Conservation (phyloP, 2,888 invertebrate genomes). For the Dryobota labecula region DNA sequence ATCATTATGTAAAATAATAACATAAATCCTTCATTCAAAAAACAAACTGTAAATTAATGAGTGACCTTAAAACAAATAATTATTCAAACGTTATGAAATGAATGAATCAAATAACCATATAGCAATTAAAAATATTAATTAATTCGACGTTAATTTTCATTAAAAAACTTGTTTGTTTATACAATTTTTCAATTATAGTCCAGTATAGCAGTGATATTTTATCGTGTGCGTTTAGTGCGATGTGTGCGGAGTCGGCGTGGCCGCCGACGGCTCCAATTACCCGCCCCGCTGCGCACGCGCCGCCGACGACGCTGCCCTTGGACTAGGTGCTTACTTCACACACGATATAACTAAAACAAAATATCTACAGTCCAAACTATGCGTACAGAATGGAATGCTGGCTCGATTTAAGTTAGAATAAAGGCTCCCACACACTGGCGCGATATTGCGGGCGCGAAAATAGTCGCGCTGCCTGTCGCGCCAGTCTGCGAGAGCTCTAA, state of each 20-base stretch:
- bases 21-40: slow-evolving; percentile 35
- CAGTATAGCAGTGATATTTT: slow-evolving; percentile 46
- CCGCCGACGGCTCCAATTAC: slow-evolving; percentile 73
- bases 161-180: slow-evolving; percentile 21
- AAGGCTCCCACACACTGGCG: no score
- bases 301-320: slow-evolving; percentile 72
- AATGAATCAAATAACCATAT: slow-evolving; percentile 48
- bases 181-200: slow-evolving; percentile 38
- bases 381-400: slow-evolving; percentile 33
- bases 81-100: slow-evolving; percentile 56
- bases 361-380: slow-evolving; percentile 41
- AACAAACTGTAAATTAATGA: slow-evolving; percentile 42
- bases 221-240: slow-evolving; percentile 58
- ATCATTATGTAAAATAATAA: slow-evolving; percentile 28
- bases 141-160: slow-evolving; percentile 25
- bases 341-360: slow-evolving; percentile 69
- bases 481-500: no score
- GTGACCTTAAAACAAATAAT: slow-evolving; percentile 58
- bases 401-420: slow-evolving; percentile 39
- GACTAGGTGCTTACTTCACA: slow-evolving; percentile 73
- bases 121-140: slow-evolving; percentile 35
- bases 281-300: slow-evolving; percentile 72
- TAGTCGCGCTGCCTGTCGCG: no score
- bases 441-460: no score
- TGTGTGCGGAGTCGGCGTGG: slow-evolving; percentile 62